Evolutionary conservation across 2,113 vertebrate genomes (phyloP).

Genomic region (Anser brachyrhynchus): DNA sequence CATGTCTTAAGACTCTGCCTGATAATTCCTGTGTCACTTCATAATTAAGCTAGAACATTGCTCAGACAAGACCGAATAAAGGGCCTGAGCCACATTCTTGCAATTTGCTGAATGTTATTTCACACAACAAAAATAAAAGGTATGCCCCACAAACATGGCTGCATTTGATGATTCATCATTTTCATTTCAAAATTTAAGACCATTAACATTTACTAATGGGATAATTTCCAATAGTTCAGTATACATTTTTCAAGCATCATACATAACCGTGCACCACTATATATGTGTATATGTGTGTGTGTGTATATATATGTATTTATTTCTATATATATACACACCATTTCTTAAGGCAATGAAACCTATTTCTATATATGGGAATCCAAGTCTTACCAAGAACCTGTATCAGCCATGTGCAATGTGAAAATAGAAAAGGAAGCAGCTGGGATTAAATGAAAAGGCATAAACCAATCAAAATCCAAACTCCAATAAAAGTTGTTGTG

Average conservation of each 20-base stretch:
- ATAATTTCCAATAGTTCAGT: not conserved
- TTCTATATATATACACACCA: too few relatives aligned
- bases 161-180: not conserved
- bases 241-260: not conserved
- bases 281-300: not conserved
- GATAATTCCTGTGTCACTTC: not conserved
- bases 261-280: not conserved
- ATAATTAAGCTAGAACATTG: not conserved
- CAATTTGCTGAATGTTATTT: not conserved
- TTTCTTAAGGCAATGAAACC: not conserved
- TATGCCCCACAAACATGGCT: not conserved
- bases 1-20: not conserved
- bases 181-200: not conserved
- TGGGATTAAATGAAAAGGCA: not conserved
- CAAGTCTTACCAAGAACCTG: not conserved
- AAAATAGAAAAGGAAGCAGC: not conserved
- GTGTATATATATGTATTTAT: too few relatives aligned
- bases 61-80: not conserved
- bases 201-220: not conserved
- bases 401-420: not conserved
- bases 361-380: constrained; percentile 34
- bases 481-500: not conserved
- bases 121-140: not conserved
- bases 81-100: not conserved
- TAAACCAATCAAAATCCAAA: not conserved